A percentile compares a stretch with the other conserved stretches of the same genome.
phyloP scores from a whole-genome alignment of 92 coral and sea anemone genomes.

The Bergia puertoricense region DNA sequence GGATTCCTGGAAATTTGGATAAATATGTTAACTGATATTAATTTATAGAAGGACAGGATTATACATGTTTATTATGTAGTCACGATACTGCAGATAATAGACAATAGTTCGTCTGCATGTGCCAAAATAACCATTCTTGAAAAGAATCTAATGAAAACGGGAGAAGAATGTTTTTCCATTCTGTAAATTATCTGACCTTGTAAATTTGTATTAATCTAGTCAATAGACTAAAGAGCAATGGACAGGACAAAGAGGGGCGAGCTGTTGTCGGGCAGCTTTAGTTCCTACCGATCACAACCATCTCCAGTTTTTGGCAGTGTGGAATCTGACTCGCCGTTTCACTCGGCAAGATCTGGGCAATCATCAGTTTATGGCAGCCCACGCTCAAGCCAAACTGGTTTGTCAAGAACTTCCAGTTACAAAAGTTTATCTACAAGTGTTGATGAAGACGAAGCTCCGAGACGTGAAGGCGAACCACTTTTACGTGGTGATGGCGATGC shows the following conservation, averaged over 20 bases:
- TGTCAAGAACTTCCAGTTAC: slow-evolving; percentile 22
- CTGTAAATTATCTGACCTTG: too few relatives aligned
- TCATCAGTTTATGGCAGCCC: slow-evolving; percentile 19
- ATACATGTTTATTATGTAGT: too few relatives aligned
- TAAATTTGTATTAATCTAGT: too few relatives aligned
- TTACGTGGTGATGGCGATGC: not conserved
- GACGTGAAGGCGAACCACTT: slow-evolving; percentile 21
- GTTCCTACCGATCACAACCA: not conserved
- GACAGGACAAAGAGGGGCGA: not conserved
- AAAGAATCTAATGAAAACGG: too few relatives aligned
- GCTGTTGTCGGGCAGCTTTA: not conserved
- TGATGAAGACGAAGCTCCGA: not conserved
- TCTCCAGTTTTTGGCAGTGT: slow-evolving; percentile 29
- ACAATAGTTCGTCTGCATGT: too few relatives aligned
- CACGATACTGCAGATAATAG: too few relatives aligned
- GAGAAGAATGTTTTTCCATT: too few relatives aligned
- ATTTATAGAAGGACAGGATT: too few relatives aligned
- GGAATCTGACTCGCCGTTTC: not conserved
- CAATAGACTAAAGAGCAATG: not conserved
- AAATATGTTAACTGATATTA: too few relatives aligned
- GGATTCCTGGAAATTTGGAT: too few relatives aligned
- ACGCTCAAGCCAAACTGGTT: not conserved
- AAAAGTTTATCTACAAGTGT: not conserved
- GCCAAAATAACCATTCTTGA: too few relatives aligned
- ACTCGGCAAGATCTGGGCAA: not conserved